Evolutionary conservation across 2,113 vertebrate genomes (phyloP).

Genomic region (Callithrix jacchus): DNA sequence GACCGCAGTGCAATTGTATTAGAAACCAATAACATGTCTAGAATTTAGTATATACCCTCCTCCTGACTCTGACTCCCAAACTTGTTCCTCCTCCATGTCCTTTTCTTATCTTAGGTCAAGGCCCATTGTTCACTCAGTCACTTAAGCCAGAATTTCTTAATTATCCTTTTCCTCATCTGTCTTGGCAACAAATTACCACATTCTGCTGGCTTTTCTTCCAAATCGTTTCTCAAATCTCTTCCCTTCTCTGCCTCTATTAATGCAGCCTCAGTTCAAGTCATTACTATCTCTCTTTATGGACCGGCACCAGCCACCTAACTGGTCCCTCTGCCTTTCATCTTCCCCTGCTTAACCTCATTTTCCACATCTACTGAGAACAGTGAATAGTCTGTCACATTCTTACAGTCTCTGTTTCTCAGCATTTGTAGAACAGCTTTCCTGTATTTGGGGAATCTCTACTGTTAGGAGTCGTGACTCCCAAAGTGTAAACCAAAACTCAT

Average conservation of each 20-base stretch:
- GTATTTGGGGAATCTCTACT: neutral
- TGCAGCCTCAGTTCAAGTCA: neutral
- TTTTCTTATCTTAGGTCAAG: neutral
- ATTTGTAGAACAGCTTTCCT: neutral
- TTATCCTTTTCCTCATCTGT: neutral
- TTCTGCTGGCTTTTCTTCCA: constrained; percentile 36
- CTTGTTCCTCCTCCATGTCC: neutral
- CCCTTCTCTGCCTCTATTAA: neutral
- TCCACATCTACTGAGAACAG: neutral
- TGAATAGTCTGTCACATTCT: neutral
- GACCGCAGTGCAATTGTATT: neutral
- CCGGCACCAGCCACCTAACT: neutral
- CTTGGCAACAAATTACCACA: neutral
- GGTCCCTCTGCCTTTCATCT: neutral
- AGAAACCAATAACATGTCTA: neutral
- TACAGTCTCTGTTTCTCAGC: neutral
- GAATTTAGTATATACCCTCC: neutral
- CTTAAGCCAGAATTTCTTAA: neutral
- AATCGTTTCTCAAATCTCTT: neutral
- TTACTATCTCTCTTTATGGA: neutral
- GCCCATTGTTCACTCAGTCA: neutral
- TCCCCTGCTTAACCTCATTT: neutral
- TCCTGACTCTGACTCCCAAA: neutral
- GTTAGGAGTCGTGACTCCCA: neutral
- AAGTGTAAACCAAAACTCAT: neutral